phyloP scores from a whole-genome alignment of 2,797 vertebrate genomes.

The Menidia menidia region DNA sequence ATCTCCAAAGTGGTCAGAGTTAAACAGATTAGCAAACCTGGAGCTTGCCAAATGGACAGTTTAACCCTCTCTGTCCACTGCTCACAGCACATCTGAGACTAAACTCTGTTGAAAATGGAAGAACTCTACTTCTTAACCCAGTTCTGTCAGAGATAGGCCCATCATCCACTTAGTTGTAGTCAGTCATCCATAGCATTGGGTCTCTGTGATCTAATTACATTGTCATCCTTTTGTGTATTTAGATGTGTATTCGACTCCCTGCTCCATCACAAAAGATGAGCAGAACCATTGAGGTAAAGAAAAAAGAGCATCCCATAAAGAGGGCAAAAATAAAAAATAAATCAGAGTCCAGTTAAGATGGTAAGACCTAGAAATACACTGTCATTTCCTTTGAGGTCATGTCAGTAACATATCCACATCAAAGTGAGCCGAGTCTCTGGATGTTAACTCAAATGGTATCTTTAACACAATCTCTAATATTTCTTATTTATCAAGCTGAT shows the following conservation, averaged over 20 bases:
- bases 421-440: too few species aligned
- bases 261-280: conserved; percentile 30
- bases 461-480: too few species aligned
- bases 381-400: conserved; percentile 2
- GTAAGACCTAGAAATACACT: conserved; percentile 9
- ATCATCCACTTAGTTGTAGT: conserved; percentile 65
- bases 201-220: conserved; percentile 70
- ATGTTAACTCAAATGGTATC: too few species aligned
- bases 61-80: conserved; percentile 41
- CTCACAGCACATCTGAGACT: conserved; percentile 36
- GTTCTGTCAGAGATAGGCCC: conserved; percentile 77
- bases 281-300: conserved; percentile 15
- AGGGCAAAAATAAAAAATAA: conserved; percentile 7
- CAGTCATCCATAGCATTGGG: conserved; percentile 68
- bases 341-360: background rate
- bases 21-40: conserved; percentile 42
- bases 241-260: conserved; percentile 37
- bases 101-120: conserved; percentile 37
- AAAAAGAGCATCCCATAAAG: conserved; percentile 15
- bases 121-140: conserved; percentile 76
- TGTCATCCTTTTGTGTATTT: conserved; percentile 59
- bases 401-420: background rate
- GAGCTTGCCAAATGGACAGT: conserved; percentile 21
- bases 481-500: too few species aligned
- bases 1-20: conserved; percentile 13